Percentiles rank a stretch among this genome's conserved stretches.
These are phyloP conservation scores for Epizoanthus stellaris DNA, from an alignment of 92 coral and sea anemone species.

Conservation along the genomic window DNA sequence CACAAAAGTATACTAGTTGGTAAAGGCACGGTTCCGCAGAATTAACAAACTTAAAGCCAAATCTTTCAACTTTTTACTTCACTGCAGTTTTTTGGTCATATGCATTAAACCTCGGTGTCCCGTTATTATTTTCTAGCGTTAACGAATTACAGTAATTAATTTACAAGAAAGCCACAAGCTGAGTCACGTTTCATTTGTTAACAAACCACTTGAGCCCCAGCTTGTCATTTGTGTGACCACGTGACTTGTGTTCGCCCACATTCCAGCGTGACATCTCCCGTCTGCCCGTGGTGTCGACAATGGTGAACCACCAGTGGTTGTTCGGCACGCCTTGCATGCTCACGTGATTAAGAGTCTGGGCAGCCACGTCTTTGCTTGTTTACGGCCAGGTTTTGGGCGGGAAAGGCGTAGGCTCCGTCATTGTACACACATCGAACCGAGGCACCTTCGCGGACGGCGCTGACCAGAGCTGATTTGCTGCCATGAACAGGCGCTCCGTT, in stretches of 20 bases:
- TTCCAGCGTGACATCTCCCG: conserved; percentile 83
- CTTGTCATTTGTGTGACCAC: conserved; percentile 61
- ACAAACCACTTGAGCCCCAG: conserved; percentile 78
- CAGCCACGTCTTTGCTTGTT: conserved; percentile 48
- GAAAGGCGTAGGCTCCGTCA: conserved; percentile 66
- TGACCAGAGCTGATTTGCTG: conserved; percentile 46
- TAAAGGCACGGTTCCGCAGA: too few relatives aligned
- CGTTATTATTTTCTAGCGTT: too few relatives aligned
- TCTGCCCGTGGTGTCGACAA: conserved; percentile 65
- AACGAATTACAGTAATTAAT: too few relatives aligned
- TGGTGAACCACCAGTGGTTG: conserved; percentile 72
- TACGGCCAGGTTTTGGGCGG: conserved; percentile 64
- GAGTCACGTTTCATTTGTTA: conserved; percentile 36
- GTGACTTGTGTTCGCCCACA: conserved; percentile 63
- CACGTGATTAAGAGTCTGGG: conserved; percentile 66
- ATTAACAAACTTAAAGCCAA: too few relatives aligned
- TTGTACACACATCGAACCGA: conserved; percentile 62
- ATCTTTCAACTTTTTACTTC: too few relatives aligned
- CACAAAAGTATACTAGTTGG: too few relatives aligned
- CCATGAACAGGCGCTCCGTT: conserved; percentile 49
- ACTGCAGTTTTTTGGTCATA: too few relatives aligned
- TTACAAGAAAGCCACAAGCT: too few relatives aligned
- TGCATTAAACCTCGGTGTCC: too few relatives aligned
- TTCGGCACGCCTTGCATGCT: conserved; percentile 61
- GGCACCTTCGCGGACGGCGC: conserved; percentile 66